These are phyloP conservation scores for Neotoma lepida DNA, from an alignment of 2,113 vertebrate genomes.

Conservation along the genomic window DNA sequence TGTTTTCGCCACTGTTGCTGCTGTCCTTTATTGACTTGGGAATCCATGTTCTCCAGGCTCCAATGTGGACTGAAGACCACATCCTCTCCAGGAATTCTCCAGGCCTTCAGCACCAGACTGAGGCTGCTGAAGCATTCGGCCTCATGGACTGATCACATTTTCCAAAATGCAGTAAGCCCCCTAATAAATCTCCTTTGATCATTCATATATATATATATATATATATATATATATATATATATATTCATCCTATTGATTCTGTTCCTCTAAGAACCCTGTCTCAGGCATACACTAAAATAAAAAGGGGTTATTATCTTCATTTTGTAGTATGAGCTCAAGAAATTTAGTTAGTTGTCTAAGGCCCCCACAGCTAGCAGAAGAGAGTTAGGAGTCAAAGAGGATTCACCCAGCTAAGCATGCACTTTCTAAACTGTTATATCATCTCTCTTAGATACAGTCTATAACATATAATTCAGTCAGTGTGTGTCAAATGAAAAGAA, in stretches of 20 bases:
- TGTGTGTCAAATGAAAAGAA: conserved; percentile 45
- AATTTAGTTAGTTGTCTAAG: conserved; percentile 12
- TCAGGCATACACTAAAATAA: not conserved
- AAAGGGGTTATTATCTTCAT: not conserved
- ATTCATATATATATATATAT: not conserved
- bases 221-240: not conserved
- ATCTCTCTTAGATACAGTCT: not conserved
- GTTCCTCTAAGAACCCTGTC: not conserved
- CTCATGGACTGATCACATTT: not conserved
- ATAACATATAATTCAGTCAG: not conserved
- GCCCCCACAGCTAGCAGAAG: not conserved
- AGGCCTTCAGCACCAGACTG: not conserved
- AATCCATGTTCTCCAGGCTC: too few species aligned
- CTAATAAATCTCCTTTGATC: not conserved
- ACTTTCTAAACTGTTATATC: not conserved
- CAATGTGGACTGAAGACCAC: not conserved
- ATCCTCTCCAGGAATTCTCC: not conserved
- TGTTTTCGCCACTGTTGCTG: too few species aligned
- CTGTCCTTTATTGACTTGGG: not conserved
- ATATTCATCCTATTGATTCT: not conserved
- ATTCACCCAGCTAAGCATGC: not conserved
- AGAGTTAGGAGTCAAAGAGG: not conserved
- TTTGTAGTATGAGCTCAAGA: conserved; percentile 26
- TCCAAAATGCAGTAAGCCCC: not conserved
- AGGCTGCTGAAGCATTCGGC: not conserved